Evolutionary conservation across 2,888 invertebrate species (phyloP).

Genomic region (Rhopalosiphum nymphaeae): DNA sequence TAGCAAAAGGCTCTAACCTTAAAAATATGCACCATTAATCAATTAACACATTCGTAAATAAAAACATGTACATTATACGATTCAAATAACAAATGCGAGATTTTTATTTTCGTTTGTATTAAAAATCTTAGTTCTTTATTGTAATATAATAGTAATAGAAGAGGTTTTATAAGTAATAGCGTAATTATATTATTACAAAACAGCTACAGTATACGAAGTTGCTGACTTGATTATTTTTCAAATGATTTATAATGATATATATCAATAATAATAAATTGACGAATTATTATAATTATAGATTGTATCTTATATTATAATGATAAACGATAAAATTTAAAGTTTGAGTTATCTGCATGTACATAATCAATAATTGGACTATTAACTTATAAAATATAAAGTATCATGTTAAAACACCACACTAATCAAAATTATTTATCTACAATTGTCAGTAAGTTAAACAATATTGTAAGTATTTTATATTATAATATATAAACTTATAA

Average conservation of each 20-base stretch:
- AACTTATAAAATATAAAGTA: neutral
- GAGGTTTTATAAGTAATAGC: neutral
- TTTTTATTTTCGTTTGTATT: neutral
- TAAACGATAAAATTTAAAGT: slow-evolving; percentile 17
- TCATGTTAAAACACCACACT: neutral
- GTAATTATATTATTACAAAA: neutral
- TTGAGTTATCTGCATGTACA: neutral
- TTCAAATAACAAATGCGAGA: neutral
- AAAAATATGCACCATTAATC: slow-evolving; percentile 13
- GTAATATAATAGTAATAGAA: neutral
- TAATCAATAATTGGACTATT: neutral
- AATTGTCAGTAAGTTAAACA: neutral
- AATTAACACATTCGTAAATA: neutral
- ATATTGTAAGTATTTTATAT: neutral
- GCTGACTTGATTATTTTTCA: slow-evolving; percentile 6
- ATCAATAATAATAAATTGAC: slow-evolving; percentile 9
- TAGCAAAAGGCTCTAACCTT: neutral
- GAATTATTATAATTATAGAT: slow-evolving; percentile 26
- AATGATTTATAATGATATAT: slow-evolving; percentile 19
- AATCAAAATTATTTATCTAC: neutral
- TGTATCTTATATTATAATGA: neutral
- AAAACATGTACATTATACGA: neutral
- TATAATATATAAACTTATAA: neutral
- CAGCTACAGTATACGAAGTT: neutral
- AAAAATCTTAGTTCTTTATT: neutral